Evolutionary conservation across 2,113 vertebrate genomes (phyloP).

Genomic region (Petrocephalus microphthalmus): DNA sequence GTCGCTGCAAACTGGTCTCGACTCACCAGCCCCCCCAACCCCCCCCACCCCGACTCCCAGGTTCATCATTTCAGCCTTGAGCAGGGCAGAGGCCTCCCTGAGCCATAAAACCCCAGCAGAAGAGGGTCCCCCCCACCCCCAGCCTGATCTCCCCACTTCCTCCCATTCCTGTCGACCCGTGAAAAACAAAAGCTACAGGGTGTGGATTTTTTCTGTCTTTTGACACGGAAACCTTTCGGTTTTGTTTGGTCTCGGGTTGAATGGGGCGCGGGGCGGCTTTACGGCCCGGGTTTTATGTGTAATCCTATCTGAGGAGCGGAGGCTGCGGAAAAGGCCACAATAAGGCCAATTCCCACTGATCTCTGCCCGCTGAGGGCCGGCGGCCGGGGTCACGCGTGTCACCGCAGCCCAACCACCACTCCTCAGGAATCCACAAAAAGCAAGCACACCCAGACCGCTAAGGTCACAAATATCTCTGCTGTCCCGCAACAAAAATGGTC

Average conservation of each 20-base stretch:
- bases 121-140: neutral
- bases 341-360: neutral
- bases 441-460: neutral
- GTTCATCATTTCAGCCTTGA: neutral
- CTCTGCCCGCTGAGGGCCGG: neutral
- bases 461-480: neutral
- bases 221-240: neutral
- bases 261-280: neutral
- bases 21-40: neutral
- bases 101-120: neutral
- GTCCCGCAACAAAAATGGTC: neutral
- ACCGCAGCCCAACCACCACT: neutral
- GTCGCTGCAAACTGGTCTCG: slow-evolving; percentile 13
- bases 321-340: neutral
- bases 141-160: neutral
- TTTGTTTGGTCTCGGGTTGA: neutral
- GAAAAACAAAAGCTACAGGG: neutral
- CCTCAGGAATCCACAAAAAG: neutral
- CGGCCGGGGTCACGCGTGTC: neutral
- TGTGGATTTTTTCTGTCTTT: neutral
- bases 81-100: neutral
- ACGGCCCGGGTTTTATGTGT: neutral
- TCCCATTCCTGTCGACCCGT: neutral
- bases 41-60: no score
- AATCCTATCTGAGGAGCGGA: neutral